Conservation (phyloP, 2,888 invertebrate species). For the Metacarcinus magister region DNA sequence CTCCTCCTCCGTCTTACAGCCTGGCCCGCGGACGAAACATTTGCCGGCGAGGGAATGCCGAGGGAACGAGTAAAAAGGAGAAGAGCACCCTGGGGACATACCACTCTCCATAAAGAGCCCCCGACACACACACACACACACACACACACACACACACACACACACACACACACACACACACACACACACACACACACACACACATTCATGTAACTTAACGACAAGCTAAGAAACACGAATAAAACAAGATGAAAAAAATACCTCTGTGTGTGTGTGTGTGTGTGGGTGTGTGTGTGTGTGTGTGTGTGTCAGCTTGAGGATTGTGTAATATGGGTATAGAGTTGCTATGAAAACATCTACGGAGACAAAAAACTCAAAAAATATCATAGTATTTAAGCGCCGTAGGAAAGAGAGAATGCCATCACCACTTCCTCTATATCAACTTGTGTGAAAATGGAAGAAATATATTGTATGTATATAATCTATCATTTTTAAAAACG, state of each 20-base stretch:
- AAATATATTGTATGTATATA: too few relatives aligned
- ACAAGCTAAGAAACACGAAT: background rate
- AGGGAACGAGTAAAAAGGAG: background rate
- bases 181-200: constrained; percentile 2
- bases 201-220: background rate
- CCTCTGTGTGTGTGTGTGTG: background rate
- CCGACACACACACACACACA: constrained; percentile 4
- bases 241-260: background rate
- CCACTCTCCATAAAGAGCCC: background rate
- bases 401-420: too few relatives aligned
- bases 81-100: background rate
- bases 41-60: background rate
- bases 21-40: background rate
- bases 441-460: too few relatives aligned
- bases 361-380: too few relatives aligned
- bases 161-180: constrained; percentile 26
- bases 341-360: too few relatives aligned
- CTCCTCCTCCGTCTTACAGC: too few relatives aligned
- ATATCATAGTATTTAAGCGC: too few relatives aligned
- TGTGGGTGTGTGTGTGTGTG: too few relatives aligned
- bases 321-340: too few relatives aligned
- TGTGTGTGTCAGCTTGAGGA: too few relatives aligned
- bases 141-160: constrained; percentile 26
- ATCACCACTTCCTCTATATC: too few relatives aligned
- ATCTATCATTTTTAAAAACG: too few relatives aligned